Base-by-base conservation (phyloP, 2,113 vertebrate species). In the Phrynosoma platyrhinos region DNA sequence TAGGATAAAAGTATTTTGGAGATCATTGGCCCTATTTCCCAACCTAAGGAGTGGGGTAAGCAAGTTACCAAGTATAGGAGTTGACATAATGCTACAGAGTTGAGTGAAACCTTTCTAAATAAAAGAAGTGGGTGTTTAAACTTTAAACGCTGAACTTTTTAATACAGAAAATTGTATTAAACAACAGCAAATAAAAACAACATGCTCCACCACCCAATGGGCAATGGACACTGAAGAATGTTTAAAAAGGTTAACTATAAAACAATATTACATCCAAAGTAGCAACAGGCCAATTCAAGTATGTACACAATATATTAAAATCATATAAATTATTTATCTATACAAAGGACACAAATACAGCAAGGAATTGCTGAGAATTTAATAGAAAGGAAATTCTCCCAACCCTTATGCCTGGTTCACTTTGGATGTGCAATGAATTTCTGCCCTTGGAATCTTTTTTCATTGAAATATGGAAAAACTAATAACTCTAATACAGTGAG, bases 301-400 rank as follows among this genome's bases (percentile, higher is more conserved):
- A 95, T 92, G 95, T 83, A 95, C 92, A 97, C 96, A 97, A 98
- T 97, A 97, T 98, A 97, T 98, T 98, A 98, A 97, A 97, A 97
- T 96, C 92, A 96, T 97, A 98, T 98, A 97, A 97, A 97, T 98
- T 98, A 97, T 91, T 90, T 97, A 91, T 97, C 96, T 97, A 97
- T 97, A 97, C 95, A 97, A 96, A 97, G 95, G 96, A 95, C 95
- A 96, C 95, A 95, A 92, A 94, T 92, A 97, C 96, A 97, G 95
- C 96, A 96, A 96, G 96, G 94, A 94, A 96, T 77, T 53, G 83
- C 74, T 77, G 85, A 20, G 90, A 92, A 89, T 87, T 90, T 85
- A 92, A 90, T 91, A 95, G 88, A 91, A 93, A 52, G 55, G 84
- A 93, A 92, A 89, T 7, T 47, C 47, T 47, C 47, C 47, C 58